Percentiles rank a stretch among this genome's conserved stretches.
phyloP scores from a whole-genome alignment of 2,113 vertebrate genomes.

The Capreolus pygargus region DNA sequence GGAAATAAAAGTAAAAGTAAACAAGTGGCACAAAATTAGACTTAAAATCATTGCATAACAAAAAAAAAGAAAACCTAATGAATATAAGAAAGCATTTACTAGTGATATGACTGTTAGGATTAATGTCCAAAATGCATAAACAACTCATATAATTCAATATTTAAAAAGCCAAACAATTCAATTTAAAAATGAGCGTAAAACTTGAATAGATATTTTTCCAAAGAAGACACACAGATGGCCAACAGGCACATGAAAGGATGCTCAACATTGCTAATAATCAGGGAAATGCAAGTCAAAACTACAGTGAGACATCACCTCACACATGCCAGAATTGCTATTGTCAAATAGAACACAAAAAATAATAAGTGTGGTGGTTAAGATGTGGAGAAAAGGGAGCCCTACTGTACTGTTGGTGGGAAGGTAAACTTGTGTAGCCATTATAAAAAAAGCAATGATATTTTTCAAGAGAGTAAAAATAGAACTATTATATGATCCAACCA shows the following conservation, averaged over 20 bases:
- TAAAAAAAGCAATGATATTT: not conserved
- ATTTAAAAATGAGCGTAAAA: not conserved
- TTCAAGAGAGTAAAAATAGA: not conserved
- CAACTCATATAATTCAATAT: not conserved
- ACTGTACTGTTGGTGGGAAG: not conserved
- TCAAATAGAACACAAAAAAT: not conserved
- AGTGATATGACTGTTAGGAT: not conserved
- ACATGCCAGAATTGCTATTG: not conserved
- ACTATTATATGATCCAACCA: not conserved
- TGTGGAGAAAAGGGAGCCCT: not conserved
- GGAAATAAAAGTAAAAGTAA: not conserved
- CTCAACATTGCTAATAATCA: not conserved
- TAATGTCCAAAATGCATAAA: not conserved
- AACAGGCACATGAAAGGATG: not conserved
- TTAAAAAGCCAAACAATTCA: not conserved
- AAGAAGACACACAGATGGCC: not conserved
- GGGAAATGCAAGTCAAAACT: not conserved
- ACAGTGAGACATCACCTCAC: not conserved
- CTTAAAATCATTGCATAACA: not conserved
- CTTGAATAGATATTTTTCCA: not conserved
- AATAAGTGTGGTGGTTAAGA: not conserved
- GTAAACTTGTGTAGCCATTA: not conserved
- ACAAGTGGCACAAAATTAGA: not conserved
- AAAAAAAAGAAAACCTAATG: not conserved
- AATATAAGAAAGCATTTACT: not conserved